These are phyloP conservation scores for Cephalopachus bancanus DNA, from an alignment of 2,797 vertebrate genomes.

Conservation along the genomic window DNA sequence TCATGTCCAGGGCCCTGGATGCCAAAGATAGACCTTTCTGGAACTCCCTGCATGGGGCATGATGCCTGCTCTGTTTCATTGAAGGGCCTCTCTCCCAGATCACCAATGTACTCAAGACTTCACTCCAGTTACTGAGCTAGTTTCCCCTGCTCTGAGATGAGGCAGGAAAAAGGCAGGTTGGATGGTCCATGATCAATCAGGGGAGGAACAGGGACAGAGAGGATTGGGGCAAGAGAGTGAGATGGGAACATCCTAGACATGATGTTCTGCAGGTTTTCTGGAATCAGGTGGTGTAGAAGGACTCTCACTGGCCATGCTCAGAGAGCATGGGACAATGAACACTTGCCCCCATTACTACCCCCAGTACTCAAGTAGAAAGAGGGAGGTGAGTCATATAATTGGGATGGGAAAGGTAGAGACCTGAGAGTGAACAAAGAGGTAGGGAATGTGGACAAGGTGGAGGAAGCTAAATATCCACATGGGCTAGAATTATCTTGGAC, in stretches of 20 bases:
- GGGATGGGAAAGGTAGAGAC: too few species aligned
- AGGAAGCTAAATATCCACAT: too few species aligned
- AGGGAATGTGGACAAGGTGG: too few species aligned
- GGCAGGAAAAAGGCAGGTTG: neutral
- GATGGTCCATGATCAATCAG: neutral
- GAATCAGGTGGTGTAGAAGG: neutral
- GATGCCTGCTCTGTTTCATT: neutral
- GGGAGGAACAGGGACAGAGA: too few species aligned
- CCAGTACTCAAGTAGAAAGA: too few species aligned
- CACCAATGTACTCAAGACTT: neutral
- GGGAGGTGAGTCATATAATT: too few species aligned
- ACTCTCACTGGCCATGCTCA: neutral
- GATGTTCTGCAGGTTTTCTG: neutral
- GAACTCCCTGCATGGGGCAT: too few species aligned
- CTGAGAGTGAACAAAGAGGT: too few species aligned
- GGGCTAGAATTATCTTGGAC: too few species aligned
- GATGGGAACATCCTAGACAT: neutral
- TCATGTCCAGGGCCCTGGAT: neutral
- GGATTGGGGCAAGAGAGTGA: neutral
- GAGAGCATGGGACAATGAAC: neutral
- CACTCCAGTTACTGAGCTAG: neutral
- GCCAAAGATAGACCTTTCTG: neutral
- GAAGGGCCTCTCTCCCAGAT: neutral
- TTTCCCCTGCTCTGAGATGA: neutral
- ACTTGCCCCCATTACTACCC: too few species aligned